Base-by-base conservation (phyloP, 2,888 invertebrate species). In the Drosophila fungiperda region DNA sequence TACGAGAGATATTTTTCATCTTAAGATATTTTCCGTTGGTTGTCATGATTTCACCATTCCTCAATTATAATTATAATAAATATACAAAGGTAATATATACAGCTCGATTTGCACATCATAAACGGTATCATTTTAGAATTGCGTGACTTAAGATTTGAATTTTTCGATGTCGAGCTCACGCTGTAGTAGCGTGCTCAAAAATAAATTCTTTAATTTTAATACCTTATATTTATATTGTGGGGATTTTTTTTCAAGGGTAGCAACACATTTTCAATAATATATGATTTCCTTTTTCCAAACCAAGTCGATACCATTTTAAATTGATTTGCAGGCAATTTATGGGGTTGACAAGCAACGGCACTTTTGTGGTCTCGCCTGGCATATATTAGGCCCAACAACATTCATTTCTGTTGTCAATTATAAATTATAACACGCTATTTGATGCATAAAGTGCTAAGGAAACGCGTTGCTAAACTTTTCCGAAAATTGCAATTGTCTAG, bases 51-150 rank as follows among this genome's bases (percentile, higher is more conserved):
- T 84, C 62, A 72, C 73, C 70, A 62, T 74, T 68, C 64, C 54
- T 49, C 42, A 65, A 55, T 52, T 50, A 36, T 59, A 67, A 49
- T 57, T 23, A 23, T 45, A 45, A 45, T 45, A 45, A 45, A 45
- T 23, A 15, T 23, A 54, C 52, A 67, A 48, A 71, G 50, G 29
- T 23, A 26, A 70, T 23, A 67, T 64, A 65, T 62, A 20, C 62
- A 74, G 49, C 45, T 73, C 29, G 67, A 67, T 57, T 81, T 68
- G 70, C 84, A 81, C 74, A 71, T 84, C 72, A 64, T 84, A 87
- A 84, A 83, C 62, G 57, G 52, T 45, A 74, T 68, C 53, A 82
- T 68, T 70, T 76, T 42, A 17, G 42, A 65, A 26, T 59, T 83
- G 79, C 82, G 87, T 87, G 82, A 87, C 66, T 82, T 54, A 26